Conservation (phyloP, 2,888 invertebrate species). For the Pterostichus niger region DNA sequence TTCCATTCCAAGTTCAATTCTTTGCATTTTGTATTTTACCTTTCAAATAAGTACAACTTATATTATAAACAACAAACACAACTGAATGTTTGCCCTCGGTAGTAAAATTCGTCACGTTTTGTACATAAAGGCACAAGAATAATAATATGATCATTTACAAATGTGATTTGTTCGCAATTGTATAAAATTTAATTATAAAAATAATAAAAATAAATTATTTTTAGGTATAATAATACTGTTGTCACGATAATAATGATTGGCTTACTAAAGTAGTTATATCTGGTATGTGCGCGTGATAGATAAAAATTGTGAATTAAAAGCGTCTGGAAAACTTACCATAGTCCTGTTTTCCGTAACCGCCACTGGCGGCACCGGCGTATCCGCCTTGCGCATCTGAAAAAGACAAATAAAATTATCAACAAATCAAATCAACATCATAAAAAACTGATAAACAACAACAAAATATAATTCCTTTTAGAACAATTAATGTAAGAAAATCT, state of each 20-base stretch:
- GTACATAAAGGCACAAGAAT: not conserved
- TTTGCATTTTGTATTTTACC: slow-evolving; percentile 55
- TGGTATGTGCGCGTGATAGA: slow-evolving; percentile 7
- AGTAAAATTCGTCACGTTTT: not conserved
- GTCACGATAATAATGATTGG: slow-evolving; percentile 16
- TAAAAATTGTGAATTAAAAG: slow-evolving; percentile 45
- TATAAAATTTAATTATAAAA: slow-evolving; percentile 39
- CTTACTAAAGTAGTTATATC: slow-evolving; percentile 8
- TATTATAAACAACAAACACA: slow-evolving; percentile 38
- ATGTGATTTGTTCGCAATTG: slow-evolving; percentile 8
- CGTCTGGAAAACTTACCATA: slow-evolving; percentile 69
- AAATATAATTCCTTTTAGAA: not conserved
- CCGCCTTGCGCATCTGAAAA: slow-evolving; percentile 70
- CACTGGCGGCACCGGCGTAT: slow-evolving; percentile 69
- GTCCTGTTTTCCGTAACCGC: slow-evolving; percentile 69
- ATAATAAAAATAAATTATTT: slow-evolving; percentile 44
- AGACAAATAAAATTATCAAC: slow-evolving; percentile 8
- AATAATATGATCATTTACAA: slow-evolving; percentile 37
- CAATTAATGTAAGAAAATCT: slow-evolving; percentile 9
- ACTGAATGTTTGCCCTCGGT: slow-evolving; percentile 33
- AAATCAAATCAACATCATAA: not conserved
- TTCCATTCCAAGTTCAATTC: slow-evolving; percentile 40
- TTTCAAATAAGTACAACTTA: slow-evolving; percentile 58
- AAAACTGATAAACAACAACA: not conserved
- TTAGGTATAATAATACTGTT: slow-evolving; percentile 33